Conservation (phyloP, 2,113 vertebrate genomes). For the Rhabdornis inornatus region DNA sequence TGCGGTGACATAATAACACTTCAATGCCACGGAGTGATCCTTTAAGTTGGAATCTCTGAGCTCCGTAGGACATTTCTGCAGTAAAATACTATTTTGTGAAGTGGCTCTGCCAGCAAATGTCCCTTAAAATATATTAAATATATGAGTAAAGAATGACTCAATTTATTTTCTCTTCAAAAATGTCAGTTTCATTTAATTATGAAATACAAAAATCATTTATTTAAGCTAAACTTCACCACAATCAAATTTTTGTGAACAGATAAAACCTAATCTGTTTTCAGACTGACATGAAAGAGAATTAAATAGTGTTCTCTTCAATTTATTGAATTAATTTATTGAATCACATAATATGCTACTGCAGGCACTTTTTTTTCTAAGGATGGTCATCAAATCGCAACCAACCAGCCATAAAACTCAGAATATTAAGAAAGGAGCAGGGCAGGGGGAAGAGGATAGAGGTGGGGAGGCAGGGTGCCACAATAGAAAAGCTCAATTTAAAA, state of each 20-base stretch:
- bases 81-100: slow-evolving; percentile 1
- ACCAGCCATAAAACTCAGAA: not conserved
- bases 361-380: not conserved
- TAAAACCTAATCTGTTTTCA: slow-evolving; percentile 3
- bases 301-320: not conserved
- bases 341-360: not conserved
- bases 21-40: not conserved
- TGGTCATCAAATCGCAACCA: not conserved
- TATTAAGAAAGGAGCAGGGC: not conserved
- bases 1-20: not conserved
- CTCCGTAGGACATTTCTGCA: not conserved
- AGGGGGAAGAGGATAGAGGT: not conserved
- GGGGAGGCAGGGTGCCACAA: not conserved
- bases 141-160: not conserved
- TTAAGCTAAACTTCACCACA: slow-evolving; percentile 15
- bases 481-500: not conserved
- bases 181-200: slow-evolving; percentile 19
- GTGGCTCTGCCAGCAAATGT: not conserved
- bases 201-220: slow-evolving; percentile 4
- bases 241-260: not conserved
- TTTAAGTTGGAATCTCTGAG: not conserved
- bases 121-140: slow-evolving; percentile 26
- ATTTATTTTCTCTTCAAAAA: slow-evolving; percentile 19
- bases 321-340: slow-evolving; percentile 14
- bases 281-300: not conserved